Evolutionary conservation across 2,888 invertebrate species (phyloP), one percentile per base, ranked within the genome.

Genomic region (Spatulosminthurus flaviceps): DNA sequence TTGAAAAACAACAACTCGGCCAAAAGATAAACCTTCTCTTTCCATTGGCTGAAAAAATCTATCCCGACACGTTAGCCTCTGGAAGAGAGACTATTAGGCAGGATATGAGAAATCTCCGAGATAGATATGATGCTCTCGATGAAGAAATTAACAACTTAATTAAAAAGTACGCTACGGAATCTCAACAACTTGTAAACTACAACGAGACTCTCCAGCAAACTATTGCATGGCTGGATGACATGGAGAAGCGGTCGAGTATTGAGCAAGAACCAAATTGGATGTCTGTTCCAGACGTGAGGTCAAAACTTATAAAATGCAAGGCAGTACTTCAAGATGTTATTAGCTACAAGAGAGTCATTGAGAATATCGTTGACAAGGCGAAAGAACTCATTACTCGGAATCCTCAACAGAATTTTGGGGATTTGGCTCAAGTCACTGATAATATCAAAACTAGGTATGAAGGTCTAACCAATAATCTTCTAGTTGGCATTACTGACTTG

Each of bases 61-160:
- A 96, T 81, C 95, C 96, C 0, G 95, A 96, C 87, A 98, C 97
- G 1, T 94, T 96, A 13, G 93, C 97, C 0, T 92, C 93, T 85
- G 97, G 97, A 0, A 91, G 97, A 81, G 97, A 98, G 87, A 91
- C 91, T 76, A 93, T 97, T 78, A 91, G 97, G n/a, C 92, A 93
- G 83, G 94, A 96, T 87, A 89, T 97, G 79, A 90, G 95, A 86
- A 90, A 91, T 29, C 90, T 95, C 21, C 91, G 95, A 85, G 94
- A 95, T 86, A 90, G 87, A 86, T 87, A 83, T 73, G 83, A 83
- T 29, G 76, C 72, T 26, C 76, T 84, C 41, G 83, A 83, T 43
- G 95, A 94, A 86, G 93, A 93, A 71, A 93, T 97, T 9, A 34
- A 29, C 13, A 66, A 74, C 19, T 66, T 74, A 13, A 64, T 79